Percentiles rank a stretch among this genome's conserved stretches.
Evolutionary conservation across 2,113 vertebrate species (phyloP).

Genomic region (Apodemus speciosus): DNA sequence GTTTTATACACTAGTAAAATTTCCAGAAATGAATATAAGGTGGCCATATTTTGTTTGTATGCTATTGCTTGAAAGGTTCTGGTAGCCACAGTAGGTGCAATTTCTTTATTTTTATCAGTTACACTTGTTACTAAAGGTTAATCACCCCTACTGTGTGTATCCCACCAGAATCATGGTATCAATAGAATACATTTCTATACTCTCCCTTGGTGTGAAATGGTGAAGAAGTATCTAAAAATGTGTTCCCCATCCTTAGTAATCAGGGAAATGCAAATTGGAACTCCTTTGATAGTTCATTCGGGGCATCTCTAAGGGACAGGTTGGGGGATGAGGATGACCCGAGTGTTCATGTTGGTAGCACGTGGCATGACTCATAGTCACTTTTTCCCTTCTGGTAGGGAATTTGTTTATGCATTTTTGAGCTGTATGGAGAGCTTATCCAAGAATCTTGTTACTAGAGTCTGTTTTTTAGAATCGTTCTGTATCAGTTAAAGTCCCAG

Average conservation of each 20-base stretch:
- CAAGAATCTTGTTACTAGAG: neutral
- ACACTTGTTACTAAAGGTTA: neutral
- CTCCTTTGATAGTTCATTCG: neutral
- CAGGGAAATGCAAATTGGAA: neutral
- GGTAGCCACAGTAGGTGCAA: neutral
- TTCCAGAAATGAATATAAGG: slow-evolving; percentile 9
- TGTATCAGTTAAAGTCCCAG: neutral
- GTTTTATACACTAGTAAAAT: slow-evolving; percentile 25
- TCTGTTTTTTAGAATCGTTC: neutral
- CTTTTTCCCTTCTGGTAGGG: neutral
- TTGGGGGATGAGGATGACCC: neutral
- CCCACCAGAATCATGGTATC: neutral
- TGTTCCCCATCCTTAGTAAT: neutral
- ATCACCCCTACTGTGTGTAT: neutral
- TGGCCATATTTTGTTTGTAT: slow-evolving; percentile 25
- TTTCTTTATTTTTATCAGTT: neutral
- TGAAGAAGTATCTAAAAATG: neutral
- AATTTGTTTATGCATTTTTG: neutral
- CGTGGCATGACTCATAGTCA: neutral
- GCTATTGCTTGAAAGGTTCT: neutral
- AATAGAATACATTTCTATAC: neutral
- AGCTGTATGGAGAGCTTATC: neutral
- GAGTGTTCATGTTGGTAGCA: neutral
- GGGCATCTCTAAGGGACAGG: neutral
- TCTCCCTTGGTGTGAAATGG: neutral